Percentiles rank a stretch among this genome's conserved stretches.
Evolutionary conservation across 2,888 invertebrate genomes (phyloP).

Genomic region (Eurois occulta): DNA sequence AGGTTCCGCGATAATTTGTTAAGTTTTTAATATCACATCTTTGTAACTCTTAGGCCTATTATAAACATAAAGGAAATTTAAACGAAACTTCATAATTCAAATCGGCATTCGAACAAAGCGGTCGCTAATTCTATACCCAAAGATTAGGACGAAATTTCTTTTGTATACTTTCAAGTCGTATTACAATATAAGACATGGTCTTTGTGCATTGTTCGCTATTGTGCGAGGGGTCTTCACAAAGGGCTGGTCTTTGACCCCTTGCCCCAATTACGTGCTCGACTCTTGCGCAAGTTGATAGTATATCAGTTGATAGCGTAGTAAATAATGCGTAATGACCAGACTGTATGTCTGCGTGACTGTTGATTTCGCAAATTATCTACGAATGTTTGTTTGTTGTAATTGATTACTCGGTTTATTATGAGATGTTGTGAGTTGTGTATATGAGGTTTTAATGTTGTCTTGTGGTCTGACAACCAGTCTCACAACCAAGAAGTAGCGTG

Average conservation of each 20-base stretch:
- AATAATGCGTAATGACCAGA: conserved; percentile 66
- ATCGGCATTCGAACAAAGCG: conserved; percentile 41
- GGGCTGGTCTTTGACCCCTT: conserved; percentile 83
- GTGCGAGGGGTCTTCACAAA: conserved; percentile 73
- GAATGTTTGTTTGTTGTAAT: conserved; percentile 21
- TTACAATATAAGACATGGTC: conserved; percentile 66
- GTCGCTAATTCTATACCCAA: conserved; percentile 45
- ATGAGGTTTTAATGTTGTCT: not conserved
- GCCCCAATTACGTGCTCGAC: conserved; percentile 75
- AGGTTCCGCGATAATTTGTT: not conserved
- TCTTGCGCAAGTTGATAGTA: conserved; percentile 72
- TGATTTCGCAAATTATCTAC: conserved; percentile 61
- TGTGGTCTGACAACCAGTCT: not conserved
- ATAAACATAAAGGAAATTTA: not conserved
- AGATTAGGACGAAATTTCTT: conserved; percentile 54
- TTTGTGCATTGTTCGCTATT: conserved; percentile 66
- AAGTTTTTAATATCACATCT: not conserved
- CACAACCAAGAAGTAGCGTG: not conserved
- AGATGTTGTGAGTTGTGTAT: not conserved
- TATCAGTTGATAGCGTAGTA: conserved; percentile 71
- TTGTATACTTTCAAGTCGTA: conserved; percentile 57
- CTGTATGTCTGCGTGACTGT: conserved; percentile 57
- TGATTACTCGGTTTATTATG: conserved; percentile 16
- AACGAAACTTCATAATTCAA: conserved; percentile 37
- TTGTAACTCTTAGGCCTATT: not conserved